Evolutionary conservation across 2,888 invertebrate genomes (phyloP), one percentile per base, ranked within the genome.

Genomic region (Hemistola chrysoprasaria): DNA sequence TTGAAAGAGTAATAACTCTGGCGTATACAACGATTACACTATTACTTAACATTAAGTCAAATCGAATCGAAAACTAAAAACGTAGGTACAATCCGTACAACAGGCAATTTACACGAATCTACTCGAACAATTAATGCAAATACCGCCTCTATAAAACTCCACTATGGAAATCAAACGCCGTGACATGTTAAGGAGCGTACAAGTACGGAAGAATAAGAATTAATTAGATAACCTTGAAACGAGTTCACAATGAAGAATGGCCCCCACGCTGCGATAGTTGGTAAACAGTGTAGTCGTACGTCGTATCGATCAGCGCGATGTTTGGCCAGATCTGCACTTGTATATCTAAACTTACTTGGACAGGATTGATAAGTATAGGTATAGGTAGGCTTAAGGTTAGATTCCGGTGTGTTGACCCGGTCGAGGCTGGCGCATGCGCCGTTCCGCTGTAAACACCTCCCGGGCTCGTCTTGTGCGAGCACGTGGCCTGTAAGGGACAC

Each of bases 341-440:
- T 73, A 73, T 56, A 74, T 71, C 77, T 75, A 77, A 51, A 80
- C 83, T 80, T 80, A 82, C 79, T 76, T 71, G 73, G 73, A 59
- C 58, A 65, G 66, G 69, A 68, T 63, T 61, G 65, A 70, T 70
- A 56, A 65, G 52, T 72, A 75, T 32, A 40, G 42, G 64, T 71
- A 73, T 71, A 73, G 55, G 65, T 62, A 72, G 77, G 76, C 73
- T 78, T 74, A 78, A 77, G 78, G 80, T 81, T 80, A 79, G 78
- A 16, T 75, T n/a, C 80, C 82, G 83, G 81, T 77, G 80, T 78
- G 16, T 83, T 84, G 85, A 85, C 84, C 85, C 74, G 75, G 64
- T 62, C 62, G 75, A 73, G 74, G 69, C 61, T 61, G 63, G 74
- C 85, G 84, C 86, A 83, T 83, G 86, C 85, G 84, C 72, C 65